Evolutionary conservation across 2,888 invertebrate genomes (phyloP).

Genomic region (Caenorhabditis angaria): DNA sequence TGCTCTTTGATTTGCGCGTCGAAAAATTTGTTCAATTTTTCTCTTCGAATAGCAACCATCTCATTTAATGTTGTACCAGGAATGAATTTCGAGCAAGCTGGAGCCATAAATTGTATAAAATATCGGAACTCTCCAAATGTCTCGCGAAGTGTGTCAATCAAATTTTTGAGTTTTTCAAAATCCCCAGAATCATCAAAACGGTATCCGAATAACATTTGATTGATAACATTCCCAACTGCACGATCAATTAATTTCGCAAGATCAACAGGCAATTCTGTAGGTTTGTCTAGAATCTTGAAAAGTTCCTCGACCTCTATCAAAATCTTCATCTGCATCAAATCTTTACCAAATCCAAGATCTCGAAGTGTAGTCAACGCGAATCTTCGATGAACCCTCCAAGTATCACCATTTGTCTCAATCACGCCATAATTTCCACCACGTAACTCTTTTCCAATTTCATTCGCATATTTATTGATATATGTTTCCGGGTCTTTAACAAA

Average conservation of each 20-base stretch:
- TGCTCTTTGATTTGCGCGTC: conserved; percentile 35
- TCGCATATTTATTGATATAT: conserved; percentile 23
- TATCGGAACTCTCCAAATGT: conserved; percentile 24
- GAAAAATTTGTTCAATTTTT: conserved; percentile 47
- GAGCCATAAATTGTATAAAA: conserved; percentile 31
- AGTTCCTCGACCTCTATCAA: conserved; percentile 39
- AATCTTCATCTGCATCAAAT: conserved; percentile 39
- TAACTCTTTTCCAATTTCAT: conserved; percentile 15
- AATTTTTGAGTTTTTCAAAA: conserved; percentile 17
- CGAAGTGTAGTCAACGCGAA: conserved; percentile 33
- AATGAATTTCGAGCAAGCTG: conserved; percentile 27
- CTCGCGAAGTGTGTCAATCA: conserved; percentile 29
- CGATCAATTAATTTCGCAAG: conserved; percentile 29
- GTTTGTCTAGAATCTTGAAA: conserved; percentile 7
- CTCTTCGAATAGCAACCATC: conserved; percentile 32
- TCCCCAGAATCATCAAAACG: conserved; percentile 35
- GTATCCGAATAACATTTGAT: conserved; percentile 49
- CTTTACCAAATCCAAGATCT: conserved; percentile 35
- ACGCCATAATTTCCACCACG: conserved; percentile 35
- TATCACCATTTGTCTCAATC: conserved; percentile 31
- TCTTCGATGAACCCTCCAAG: conserved; percentile 34
- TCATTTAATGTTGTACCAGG: conserved; percentile 35
- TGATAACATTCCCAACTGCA: conserved; percentile 47
- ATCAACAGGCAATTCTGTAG: conserved; percentile 10
- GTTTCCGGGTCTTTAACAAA: conserved; percentile 48